phyloP scores from a whole-genome alignment of 2,797 vertebrate species.

The Numenius phaeopus region DNA sequence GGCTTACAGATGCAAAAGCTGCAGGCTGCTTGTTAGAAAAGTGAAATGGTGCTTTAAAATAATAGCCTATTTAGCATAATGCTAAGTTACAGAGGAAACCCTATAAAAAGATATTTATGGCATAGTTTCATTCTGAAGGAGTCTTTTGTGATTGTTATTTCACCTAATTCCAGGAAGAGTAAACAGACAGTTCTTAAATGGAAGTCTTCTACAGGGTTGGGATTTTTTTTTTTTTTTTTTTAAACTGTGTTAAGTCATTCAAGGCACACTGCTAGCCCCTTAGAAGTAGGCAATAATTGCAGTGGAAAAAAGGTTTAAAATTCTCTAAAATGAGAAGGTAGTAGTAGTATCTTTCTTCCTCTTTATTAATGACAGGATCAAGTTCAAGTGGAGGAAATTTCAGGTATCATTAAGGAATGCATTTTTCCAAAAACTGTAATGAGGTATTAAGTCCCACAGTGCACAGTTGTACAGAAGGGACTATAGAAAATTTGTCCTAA shows the following conservation, averaged over 20 bases:
- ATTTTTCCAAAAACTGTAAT: background rate
- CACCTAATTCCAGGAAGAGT: background rate
- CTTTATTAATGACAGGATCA: background rate
- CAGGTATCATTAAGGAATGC: background rate
- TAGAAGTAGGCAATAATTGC: background rate
- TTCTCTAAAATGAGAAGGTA: background rate
- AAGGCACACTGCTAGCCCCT: background rate
- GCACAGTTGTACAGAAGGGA: background rate
- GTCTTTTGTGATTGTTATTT: background rate
- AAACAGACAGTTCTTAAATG: background rate
- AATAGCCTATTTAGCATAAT: constrained; percentile 31
- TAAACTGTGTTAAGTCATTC: background rate
- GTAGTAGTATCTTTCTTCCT: background rate
- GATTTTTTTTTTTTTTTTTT: background rate
- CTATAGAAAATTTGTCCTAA: background rate
- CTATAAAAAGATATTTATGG: background rate
- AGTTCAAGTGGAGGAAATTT: background rate
- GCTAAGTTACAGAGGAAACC: constrained; percentile 19
- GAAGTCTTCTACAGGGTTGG: background rate
- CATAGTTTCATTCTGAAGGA: background rate
- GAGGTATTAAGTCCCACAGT: background rate
- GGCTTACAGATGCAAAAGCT: background rate
- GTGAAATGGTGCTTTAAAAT: constrained; percentile 43
- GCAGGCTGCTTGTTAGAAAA: constrained; percentile 15
- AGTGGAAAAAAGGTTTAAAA: background rate